These are phyloP conservation scores for Eulithis testata DNA, from an alignment of 2,888 invertebrate genomes.

Conservation along the genomic window DNA sequence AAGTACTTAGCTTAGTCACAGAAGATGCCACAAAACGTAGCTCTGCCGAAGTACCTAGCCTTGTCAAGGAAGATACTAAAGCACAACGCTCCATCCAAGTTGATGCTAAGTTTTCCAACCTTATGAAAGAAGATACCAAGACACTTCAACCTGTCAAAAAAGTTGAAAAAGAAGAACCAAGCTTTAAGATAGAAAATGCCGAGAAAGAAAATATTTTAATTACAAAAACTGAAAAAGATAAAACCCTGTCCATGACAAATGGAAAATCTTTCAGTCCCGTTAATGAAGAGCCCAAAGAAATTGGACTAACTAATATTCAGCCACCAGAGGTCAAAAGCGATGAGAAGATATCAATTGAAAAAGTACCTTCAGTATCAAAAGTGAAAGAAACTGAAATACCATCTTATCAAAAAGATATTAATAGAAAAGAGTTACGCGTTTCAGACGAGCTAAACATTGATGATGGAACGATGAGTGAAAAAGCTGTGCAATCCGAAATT, in stretches of 20 bases:
- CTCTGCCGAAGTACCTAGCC: too few relatives aligned
- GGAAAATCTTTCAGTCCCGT: conserved; percentile 29
- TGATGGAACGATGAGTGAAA: conserved; percentile 5
- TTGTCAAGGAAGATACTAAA: neutral
- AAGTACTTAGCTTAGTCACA: too few relatives aligned
- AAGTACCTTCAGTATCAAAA: neutral
- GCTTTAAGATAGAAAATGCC: conserved; percentile 15
- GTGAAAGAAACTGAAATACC: neutral
- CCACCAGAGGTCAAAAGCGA: neutral
- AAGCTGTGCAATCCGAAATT: conserved; percentile 14
- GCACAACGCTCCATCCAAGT: neutral
- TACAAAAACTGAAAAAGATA: conserved; percentile 14
- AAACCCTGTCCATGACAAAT: conserved; percentile 9
- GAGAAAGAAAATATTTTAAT: neutral
- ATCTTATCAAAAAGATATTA: conserved; percentile 50
- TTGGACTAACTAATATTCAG: neutral
- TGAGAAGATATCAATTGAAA: neutral
- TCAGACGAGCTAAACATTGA: conserved; percentile 6
- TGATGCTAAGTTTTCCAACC: conserved; percentile 6
- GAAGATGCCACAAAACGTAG: too few relatives aligned
- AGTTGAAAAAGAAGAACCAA: conserved; percentile 10
- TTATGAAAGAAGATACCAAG: conserved; percentile 15
- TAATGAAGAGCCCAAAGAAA: conserved; percentile 21
- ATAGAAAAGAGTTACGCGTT: conserved; percentile 43
- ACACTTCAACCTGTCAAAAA: neutral